phyloP scores from a whole-genome alignment of 2,888 invertebrate genomes.

The Dasypogon diadema region DNA sequence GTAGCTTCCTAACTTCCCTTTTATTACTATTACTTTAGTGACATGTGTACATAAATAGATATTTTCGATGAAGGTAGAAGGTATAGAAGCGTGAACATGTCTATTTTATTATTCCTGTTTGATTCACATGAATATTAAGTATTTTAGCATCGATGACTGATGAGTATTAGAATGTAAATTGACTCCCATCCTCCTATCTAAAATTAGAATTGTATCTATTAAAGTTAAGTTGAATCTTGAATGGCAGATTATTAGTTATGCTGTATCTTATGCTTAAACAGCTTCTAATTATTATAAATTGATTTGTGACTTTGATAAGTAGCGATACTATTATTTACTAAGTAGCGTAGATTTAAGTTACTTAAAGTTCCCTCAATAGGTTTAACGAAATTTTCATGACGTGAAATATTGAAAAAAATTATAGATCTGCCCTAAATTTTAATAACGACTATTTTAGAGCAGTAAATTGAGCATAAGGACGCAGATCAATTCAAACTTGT shows the following conservation, averaged over 20 bases:
- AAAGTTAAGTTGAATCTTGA: not conserved
- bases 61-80: not conserved
- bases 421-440: too few species aligned
- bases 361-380: too few species aligned
- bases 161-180: slow-evolving; percentile 17
- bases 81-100: slow-evolving; percentile 2
- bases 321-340: too few species aligned
- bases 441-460: too few species aligned
- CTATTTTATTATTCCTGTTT: not conserved
- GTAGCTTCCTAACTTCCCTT: slow-evolving; percentile 12
- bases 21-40: slow-evolving; percentile 29
- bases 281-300: too few species aligned
- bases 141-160: slow-evolving; percentile 1
- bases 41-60: slow-evolving; percentile 7
- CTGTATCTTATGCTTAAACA: slow-evolving; percentile 23
- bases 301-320: too few species aligned
- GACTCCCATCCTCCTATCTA: not conserved
- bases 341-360: too few species aligned
- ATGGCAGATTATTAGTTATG: slow-evolving; percentile 1
- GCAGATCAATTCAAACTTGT: too few species aligned
- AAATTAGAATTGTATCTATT: slow-evolving; percentile 2
- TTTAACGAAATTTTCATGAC: too few species aligned
- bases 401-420: too few species aligned
- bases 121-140: not conserved
- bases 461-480: too few species aligned